These are phyloP conservation scores for Antheraea assamensis DNA, from an alignment of 2,888 invertebrate species.

Conservation along the genomic window DNA sequence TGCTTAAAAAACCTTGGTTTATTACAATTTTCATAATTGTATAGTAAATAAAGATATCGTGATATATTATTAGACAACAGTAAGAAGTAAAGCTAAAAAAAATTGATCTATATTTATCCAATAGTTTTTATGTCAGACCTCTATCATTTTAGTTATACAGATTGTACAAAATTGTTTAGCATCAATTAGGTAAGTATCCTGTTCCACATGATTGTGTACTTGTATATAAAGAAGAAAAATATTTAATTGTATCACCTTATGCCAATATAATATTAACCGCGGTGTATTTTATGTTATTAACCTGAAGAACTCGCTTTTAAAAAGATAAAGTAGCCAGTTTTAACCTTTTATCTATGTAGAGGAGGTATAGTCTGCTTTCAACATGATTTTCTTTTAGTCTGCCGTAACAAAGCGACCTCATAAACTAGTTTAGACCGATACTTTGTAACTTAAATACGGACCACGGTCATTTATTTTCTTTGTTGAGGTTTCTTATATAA, in stretches of 20 bases:
- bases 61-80: too few species aligned
- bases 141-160: too few species aligned
- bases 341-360: conserved; percentile 15
- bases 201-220: background rate
- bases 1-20: too few species aligned
- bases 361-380: conserved; percentile 18
- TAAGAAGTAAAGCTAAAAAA: too few species aligned
- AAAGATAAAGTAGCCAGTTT: background rate
- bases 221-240: background rate
- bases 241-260: background rate
- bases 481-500: conserved; percentile 17
- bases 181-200: background rate
- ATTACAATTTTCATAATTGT: too few species aligned
- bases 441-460: conserved; percentile 23
- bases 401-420: conserved; percentile 29
- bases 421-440: conserved; percentile 25
- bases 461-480: conserved; percentile 19
- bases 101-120: too few species aligned
- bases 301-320: background rate
- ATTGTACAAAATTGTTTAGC: too few species aligned
- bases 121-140: too few species aligned
- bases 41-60: too few species aligned
- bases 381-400: conserved; percentile 24
- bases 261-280: background rate
- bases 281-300: background rate